Evolutionary conservation across 2,113 vertebrate species (phyloP), one percentile per base, ranked within the genome.

Genomic region (Plestiodon gilberti): DNA sequence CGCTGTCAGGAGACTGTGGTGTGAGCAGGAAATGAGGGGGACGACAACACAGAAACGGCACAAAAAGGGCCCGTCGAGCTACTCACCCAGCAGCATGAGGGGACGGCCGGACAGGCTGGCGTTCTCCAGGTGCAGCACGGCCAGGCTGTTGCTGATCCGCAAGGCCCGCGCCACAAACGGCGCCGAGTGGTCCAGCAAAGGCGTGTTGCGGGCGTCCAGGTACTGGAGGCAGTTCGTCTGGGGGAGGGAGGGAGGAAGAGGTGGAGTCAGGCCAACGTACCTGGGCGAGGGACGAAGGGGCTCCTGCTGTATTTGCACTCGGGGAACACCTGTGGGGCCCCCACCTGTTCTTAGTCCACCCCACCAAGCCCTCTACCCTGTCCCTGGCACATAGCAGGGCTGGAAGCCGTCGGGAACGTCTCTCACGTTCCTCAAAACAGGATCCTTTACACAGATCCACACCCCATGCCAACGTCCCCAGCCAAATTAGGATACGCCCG

Each of bases 181-280:
- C 0, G 98, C 98, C 0, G 98, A 98, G 90, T 98, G 97, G 89
- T 99, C 98, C 94, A 98, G 96, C 79, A 99, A 89, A 0, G 98
- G 98, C 0, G 98, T 98, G 96, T 96, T 98, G 1, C 97, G 96
- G 22, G 98, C 98, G 0, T 99, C 98, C 83, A 99, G 96, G 88
- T 97, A 98, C 96, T 99, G 98, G 89, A 99, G 97, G 87, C 98
- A 99, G 91, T 96, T 99, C 0, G 98, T 99, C 98, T 99, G 94
- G 0, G 0, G 40, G 2, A 61, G 61, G 70, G 35, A 18, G 10
- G 0, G 4, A 18, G 1, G 1, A 14, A 3, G 15, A 6, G 14
- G 11, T 0, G 1, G 61, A 62, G n/a, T n/a, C n/a, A n/a, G n/a
- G n/a, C n/a, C n/a, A n/a, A n/a, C n/a, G n/a, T n/a, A n/a, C n/a